Percentiles rank a stretch among this genome's conserved stretches.
phyloP scores from a whole-genome alignment of 2,888 invertebrate genomes.

The Ypsolopha sequella region DNA sequence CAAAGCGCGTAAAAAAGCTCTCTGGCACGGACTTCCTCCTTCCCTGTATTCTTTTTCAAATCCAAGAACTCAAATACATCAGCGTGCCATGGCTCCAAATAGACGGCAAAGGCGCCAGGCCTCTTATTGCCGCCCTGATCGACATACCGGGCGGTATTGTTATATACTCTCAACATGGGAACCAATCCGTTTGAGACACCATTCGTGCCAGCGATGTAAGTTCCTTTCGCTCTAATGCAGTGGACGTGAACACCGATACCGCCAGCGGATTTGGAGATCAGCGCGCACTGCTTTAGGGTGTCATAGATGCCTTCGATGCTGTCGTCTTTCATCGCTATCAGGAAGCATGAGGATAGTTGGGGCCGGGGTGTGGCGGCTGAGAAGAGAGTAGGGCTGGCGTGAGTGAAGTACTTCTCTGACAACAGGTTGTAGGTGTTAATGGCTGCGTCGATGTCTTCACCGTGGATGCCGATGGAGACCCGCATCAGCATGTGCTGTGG shows the following conservation, averaged over 20 bases:
- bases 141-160: constrained; percentile 96
- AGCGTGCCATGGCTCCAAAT: constrained; percentile 99
- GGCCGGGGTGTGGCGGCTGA: constrained; percentile 93
- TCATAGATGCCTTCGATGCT: constrained; percentile 96
- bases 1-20: constrained; percentile 97
- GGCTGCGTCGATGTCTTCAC: constrained; percentile 90
- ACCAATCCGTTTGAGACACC: constrained; percentile 96
- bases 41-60: constrained; percentile 94
- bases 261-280: constrained; percentile 97
- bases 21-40: constrained; percentile 93
- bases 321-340: constrained; percentile 94
- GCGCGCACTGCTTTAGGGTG: constrained; percentile 91
- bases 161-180: constrained; percentile 95
- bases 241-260: constrained; percentile 98
- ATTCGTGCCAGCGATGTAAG: constrained; percentile 93
- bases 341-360: constrained; percentile 95
- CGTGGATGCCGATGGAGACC: constrained; percentile 96
- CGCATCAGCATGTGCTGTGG: constrained; percentile 99
- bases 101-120: constrained; percentile 97
- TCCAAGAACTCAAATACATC: constrained; percentile 97
- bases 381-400: constrained; percentile 97
- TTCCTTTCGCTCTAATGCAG: constrained; percentile 92
- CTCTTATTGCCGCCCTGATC: constrained; percentile 98
- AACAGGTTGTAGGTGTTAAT: constrained; percentile 96
- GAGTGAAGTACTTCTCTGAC: constrained; percentile 96